Evolutionary conservation across 2,888 invertebrate species (phyloP).

Genomic region (Gnatocerus cornutus): DNA sequence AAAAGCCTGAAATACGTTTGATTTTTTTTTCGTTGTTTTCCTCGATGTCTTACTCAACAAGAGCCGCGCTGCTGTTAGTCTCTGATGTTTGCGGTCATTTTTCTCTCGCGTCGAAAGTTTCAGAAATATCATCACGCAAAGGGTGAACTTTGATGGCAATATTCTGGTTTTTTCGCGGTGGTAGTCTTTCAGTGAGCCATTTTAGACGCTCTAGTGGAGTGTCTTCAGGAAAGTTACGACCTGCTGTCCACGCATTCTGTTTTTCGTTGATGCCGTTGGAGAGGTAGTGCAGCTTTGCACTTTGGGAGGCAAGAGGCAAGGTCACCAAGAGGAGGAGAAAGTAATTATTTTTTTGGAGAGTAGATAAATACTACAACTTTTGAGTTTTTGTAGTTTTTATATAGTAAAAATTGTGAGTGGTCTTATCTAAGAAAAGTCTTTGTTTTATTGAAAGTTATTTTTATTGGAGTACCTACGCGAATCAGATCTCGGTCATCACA

Average conservation of each 20-base stretch:
- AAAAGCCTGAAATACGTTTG: constrained; percentile 75
- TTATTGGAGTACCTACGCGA: no score
- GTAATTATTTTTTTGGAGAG: no score
- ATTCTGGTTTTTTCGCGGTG: background rate
- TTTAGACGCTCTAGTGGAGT: background rate
- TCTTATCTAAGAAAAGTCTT: no score
- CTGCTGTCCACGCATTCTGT: constrained; percentile 10
- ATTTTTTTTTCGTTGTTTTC: background rate
- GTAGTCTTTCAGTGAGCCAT: background rate
- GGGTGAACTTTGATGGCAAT: background rate
- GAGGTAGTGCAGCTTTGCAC: background rate
- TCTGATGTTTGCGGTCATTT: no score
- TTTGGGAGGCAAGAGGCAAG: background rate
- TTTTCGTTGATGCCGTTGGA: constrained; percentile 19
- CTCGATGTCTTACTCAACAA: constrained; percentile 83
- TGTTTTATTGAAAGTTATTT: no score
- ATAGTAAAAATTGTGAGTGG: no score
- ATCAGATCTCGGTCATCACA: no score
- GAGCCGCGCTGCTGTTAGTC: constrained; percentile 91
- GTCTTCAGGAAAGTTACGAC: constrained; percentile 12
- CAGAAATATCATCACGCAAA: constrained; percentile 73
- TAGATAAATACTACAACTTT: no score
- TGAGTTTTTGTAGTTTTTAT: no score
- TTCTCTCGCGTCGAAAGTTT: constrained; percentile 84
- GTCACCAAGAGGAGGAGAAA: background rate